phyloP scores from a whole-genome alignment of 2,113 vertebrate genomes.

The Piaya cayana region DNA sequence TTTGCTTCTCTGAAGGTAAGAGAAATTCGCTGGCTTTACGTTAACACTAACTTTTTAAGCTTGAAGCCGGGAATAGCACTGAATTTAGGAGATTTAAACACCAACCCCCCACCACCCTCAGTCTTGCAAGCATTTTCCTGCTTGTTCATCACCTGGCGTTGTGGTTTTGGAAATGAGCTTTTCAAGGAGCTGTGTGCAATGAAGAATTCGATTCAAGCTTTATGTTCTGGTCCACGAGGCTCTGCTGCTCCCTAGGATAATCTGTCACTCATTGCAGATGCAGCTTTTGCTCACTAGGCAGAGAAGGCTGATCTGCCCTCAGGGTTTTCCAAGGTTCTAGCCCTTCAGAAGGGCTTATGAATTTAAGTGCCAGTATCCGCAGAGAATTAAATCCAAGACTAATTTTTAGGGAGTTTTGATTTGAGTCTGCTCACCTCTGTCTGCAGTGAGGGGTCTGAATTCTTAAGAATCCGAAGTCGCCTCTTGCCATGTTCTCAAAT shows the following conservation, averaged over 20 bases:
- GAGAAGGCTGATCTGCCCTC: background rate
- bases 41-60: background rate
- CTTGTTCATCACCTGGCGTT: accelerated
- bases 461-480: background rate
- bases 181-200: background rate
- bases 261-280: background rate
- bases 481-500: background rate
- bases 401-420: background rate
- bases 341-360: background rate
- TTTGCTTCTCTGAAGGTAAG: background rate
- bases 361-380: background rate
- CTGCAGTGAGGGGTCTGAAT: background rate
- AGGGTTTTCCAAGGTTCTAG: background rate
- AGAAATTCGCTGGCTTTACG: background rate
- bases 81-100: background rate
- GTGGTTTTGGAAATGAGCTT: background rate
- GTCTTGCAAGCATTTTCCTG: background rate
- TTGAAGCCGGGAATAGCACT: background rate
- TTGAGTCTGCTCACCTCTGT: background rate
- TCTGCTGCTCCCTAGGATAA: constrained; percentile 12
- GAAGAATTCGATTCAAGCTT: accelerated
- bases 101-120: background rate
- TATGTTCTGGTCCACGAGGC: accelerated
- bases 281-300: background rate
- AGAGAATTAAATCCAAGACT: background rate